These are phyloP conservation scores for Fragum fragum DNA, from an alignment of 2,888 invertebrate species.

Conservation along the genomic window DNA sequence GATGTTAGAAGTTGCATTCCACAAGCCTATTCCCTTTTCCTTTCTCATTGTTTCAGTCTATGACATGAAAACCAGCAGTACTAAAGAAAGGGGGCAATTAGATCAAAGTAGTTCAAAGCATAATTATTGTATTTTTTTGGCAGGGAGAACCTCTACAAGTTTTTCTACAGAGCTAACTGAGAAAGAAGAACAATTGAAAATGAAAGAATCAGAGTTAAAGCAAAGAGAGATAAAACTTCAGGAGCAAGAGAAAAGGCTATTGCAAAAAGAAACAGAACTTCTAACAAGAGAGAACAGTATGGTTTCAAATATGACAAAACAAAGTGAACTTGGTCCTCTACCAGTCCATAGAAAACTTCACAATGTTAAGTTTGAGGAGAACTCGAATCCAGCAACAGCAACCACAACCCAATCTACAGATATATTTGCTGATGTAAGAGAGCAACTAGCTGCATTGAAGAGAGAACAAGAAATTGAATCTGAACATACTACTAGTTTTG, in stretches of 20 bases:
- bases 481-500: slow-evolving; percentile 47
- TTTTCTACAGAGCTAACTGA: slow-evolving; percentile 23
- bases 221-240: slow-evolving; percentile 49
- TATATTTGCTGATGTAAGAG: slow-evolving; percentile 51
- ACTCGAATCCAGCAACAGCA: slow-evolving; percentile 31
- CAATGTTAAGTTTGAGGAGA: neutral
- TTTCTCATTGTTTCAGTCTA: too few relatives aligned
- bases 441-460: slow-evolving; percentile 54
- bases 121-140: too few relatives aligned
- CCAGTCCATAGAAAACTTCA: slow-evolving; percentile 13
- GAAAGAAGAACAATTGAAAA: slow-evolving; percentile 49
- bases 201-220: slow-evolving; percentile 51
- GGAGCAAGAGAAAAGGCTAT: slow-evolving; percentile 52
- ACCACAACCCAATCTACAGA: slow-evolving; percentile 59
- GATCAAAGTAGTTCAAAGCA: too few relatives aligned
- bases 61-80: too few relatives aligned
- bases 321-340: neutral
- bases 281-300: slow-evolving; percentile 53
- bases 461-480: slow-evolving; percentile 60
- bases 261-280: slow-evolving; percentile 49
- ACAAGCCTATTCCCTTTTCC: too few relatives aligned
- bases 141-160: too few relatives aligned
- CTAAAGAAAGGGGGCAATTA: too few relatives aligned
- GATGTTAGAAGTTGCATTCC: too few relatives aligned
- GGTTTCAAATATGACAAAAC: slow-evolving; percentile 15